Percentiles rank a stretch among this genome's conserved stretches.
Conservation (phyloP, 2,797 vertebrate genomes). For the Crocodylus rhombifer region DNA sequence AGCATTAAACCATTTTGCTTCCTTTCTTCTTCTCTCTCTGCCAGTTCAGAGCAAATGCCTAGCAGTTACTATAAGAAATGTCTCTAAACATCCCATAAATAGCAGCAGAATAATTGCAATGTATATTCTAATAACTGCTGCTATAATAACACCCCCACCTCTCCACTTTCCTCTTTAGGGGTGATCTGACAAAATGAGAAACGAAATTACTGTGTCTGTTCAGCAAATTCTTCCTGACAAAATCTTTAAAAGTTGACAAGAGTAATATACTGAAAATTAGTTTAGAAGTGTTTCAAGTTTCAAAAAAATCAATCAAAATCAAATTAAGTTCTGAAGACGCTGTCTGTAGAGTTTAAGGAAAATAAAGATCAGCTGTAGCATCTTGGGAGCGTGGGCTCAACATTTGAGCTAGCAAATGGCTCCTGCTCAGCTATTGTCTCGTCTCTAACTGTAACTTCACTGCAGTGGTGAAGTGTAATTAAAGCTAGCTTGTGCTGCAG, state of each 20-base stretch:
- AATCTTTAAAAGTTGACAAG: conserved; percentile 85
- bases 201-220: conserved; percentile 84
- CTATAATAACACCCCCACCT: conserved; percentile 68
- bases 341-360: conserved; percentile 82
- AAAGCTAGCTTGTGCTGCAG: no score
- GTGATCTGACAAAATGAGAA: conserved; percentile 82
- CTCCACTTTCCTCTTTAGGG: conserved; percentile 75
- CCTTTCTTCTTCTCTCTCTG: neutral
- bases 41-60: neutral
- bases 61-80: neutral
- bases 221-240: conserved; percentile 86
- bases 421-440: neutral
- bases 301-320: conserved; percentile 87
- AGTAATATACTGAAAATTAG: conserved; percentile 87
- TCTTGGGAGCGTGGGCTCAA: conserved; percentile 39
- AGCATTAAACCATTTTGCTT: neutral
- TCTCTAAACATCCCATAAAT: conserved; percentile 56
- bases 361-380: conserved; percentile 79
- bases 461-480: no score
- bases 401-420: conserved; percentile 44
- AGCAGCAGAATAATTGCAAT: conserved; percentile 69
- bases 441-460: no score
- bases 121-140: conserved; percentile 79
- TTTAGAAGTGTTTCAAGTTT: conserved; percentile 88
- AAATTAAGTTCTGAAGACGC: conserved; percentile 84